phyloP scores from a whole-genome alignment of 2,113 vertebrate genomes.

The Scortum barcoo region DNA sequence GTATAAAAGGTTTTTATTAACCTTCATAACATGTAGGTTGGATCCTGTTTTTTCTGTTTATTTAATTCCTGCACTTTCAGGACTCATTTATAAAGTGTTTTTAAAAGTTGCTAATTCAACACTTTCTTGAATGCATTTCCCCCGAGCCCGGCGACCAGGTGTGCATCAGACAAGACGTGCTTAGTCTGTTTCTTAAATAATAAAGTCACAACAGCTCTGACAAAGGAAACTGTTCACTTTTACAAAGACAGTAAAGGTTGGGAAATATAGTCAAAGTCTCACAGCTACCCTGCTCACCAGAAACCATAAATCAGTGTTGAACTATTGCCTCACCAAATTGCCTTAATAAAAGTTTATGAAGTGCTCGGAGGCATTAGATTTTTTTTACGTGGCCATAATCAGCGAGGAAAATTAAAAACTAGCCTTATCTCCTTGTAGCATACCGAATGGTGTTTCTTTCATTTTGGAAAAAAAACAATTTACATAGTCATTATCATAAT shows the following conservation, averaged over 20 bases:
- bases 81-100: background rate
- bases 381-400: constrained; percentile 45
- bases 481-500: constrained; percentile 66
- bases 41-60: background rate
- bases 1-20: too few species aligned
- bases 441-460: constrained; percentile 35
- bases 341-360: constrained; percentile 53
- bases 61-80: too few species aligned
- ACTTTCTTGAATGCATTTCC: too few species aligned
- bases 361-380: constrained; percentile 54
- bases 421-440: constrained; percentile 39
- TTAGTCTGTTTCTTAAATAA: background rate
- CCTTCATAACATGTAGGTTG: too few species aligned
- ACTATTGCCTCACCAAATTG: constrained; percentile 42
- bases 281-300: background rate
- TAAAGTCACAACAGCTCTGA: background rate
- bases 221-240: constrained; percentile 6
- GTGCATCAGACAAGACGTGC: background rate
- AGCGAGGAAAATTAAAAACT: constrained; percentile 52
- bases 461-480: constrained; percentile 53
- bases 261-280: constrained; percentile 27
- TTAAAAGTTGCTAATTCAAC: background rate
- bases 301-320: constrained; percentile 34
- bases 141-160: background rate
- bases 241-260: constrained; percentile 37